phyloP scores from a whole-genome alignment of 2,888 invertebrate species.

The Teleogryllus oceanicus region DNA sequence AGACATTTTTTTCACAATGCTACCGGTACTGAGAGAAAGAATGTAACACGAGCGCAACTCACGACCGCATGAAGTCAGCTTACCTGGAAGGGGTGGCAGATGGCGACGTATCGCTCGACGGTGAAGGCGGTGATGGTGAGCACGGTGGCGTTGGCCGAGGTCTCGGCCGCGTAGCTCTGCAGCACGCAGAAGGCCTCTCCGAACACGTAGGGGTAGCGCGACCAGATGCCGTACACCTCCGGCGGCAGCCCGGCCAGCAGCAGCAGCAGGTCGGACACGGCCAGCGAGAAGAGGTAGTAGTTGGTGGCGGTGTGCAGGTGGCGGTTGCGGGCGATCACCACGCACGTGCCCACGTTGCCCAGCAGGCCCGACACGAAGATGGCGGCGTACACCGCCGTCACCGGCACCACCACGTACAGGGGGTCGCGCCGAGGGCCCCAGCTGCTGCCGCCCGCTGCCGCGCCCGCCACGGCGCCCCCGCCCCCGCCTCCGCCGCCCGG shows the following conservation, averaged over 20 bases:
- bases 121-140: constrained; percentile 62
- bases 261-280: constrained; percentile 71
- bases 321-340: constrained; percentile 70
- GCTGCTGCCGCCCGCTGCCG: constrained; percentile 76
- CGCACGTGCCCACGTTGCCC: constrained; percentile 74
- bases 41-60: too few species aligned
- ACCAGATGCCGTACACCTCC: constrained; percentile 72
- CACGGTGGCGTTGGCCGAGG: constrained; percentile 52
- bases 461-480: constrained; percentile 71
- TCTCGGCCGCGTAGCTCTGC: constrained; percentile 60
- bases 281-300: constrained; percentile 75
- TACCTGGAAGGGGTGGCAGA: constrained; percentile 64
- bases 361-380: constrained; percentile 71
- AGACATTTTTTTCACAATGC: too few species aligned
- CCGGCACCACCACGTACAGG: constrained; percentile 59
- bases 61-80: background rate
- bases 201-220: constrained; percentile 69
- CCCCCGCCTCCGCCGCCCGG: constrained; percentile 54
- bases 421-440: constrained; percentile 49
- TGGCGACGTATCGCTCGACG: constrained; percentile 56
- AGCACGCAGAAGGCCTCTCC: constrained; percentile 55
- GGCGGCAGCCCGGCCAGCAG: constrained; percentile 74
- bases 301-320: constrained; percentile 84
- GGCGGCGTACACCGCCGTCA: constrained; percentile 63
- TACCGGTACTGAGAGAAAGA: too few species aligned